These are phyloP conservation scores for Mesocricetus auratus DNA, from an alignment of 2,113 vertebrate species.

Conservation along the genomic window DNA sequence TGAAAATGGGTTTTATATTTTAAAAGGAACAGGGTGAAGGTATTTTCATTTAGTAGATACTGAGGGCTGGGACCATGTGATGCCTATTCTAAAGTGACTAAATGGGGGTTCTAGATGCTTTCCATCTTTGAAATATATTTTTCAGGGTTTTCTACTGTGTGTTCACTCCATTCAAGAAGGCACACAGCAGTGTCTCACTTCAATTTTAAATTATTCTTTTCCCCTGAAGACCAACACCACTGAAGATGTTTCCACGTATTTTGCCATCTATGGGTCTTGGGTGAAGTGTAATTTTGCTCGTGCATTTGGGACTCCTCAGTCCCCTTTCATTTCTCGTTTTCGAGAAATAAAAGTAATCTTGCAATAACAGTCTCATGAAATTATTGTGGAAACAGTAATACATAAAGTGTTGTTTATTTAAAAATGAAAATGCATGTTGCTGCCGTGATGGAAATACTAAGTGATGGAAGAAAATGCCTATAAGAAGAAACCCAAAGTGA, in stretches of 20 bases:
- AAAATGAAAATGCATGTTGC: slow-evolving; percentile 12
- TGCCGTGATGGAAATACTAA: neutral
- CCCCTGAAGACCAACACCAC: neutral
- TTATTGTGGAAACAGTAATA: neutral
- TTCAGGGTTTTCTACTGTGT: neutral
- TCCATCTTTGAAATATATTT: neutral
- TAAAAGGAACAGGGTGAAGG: neutral
- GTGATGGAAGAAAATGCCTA: neutral
- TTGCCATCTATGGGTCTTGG: neutral
- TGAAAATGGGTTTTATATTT: neutral
- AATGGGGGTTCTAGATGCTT: neutral
- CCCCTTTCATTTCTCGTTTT: slow-evolving; percentile 6
- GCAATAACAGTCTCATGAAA: slow-evolving; percentile 43
- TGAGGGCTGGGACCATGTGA: neutral
- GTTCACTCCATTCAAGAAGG: neutral
- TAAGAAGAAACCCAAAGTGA: slow-evolving; percentile 17
- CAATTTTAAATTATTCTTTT: neutral
- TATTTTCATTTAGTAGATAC: neutral
- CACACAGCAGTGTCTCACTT: neutral
- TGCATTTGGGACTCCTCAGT: neutral
- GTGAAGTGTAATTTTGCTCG: neutral
- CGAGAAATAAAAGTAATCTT: slow-evolving; percentile 23
- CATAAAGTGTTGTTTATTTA: neutral
- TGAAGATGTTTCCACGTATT: neutral
- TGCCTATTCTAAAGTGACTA: neutral